Base-by-base conservation (phyloP, 2,113 vertebrate species). In the Mustelus asterias region DNA sequence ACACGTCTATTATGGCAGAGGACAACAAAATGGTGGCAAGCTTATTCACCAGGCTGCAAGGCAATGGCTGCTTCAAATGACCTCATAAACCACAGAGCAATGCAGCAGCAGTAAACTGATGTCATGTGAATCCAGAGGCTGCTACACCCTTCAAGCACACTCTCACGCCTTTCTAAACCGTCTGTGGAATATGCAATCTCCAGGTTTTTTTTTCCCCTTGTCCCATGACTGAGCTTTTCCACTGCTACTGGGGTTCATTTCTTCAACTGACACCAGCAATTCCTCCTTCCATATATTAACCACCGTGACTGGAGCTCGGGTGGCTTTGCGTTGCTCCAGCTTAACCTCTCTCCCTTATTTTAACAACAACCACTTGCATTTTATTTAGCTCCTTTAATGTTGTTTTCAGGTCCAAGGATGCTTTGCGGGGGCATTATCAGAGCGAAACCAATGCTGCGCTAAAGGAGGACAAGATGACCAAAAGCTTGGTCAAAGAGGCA, bases 51-150 rank as follows among this genome's bases (percentile, higher is more conserved):
- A 72, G 93, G 22, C 93, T 44, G 22, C 67, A 70, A 44, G 9
- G 22, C 65, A 69, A 24, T 29, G 6, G 10, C 20, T 29, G 33
- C n/a, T 65, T 18, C 7, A n/a, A 22, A 44, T 70, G 67, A 70
- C 67, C 11, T 69, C 41, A 67, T 72, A 29, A 70, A 95, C 65
- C 67, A 95, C 93, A 95, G 37, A 95, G 65, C 63, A 92, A 92
- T 37, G 86, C 24, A 58, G 58, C n/a, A 92, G 24, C 60, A 65
- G 89, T 37, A 18, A n/a, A 93, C 18, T 70, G n/a, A 94, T 29
- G 93, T 72, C 37, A 72, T 14, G 20, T 95, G 93, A 95, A 16
- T 22, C 48, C 41, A 70, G 24, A 70, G 37, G 1, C 93, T 72
- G 20, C 41, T 72, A 29, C 92, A 69, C 37, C 63, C 63, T 69